Percentiles rank a stretch among this genome's conserved stretches.
These are phyloP conservation scores for Tetheella fluctuosa DNA, from an alignment of 2,888 invertebrate genomes.

Conservation along the genomic window DNA sequence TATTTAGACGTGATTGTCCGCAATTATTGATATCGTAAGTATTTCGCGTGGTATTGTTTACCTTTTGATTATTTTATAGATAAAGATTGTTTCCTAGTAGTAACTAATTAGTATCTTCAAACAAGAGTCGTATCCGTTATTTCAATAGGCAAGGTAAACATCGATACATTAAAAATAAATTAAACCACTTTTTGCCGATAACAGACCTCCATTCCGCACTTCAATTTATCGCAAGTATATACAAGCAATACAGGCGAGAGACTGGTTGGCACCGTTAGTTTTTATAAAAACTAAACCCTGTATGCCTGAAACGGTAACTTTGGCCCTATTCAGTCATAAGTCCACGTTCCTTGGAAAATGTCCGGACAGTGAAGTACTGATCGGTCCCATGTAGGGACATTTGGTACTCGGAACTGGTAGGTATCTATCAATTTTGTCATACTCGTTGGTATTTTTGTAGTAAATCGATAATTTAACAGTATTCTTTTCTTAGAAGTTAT, in stretches of 20 bases:
- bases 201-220: slow-evolving; percentile 34
- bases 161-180: slow-evolving; percentile 23
- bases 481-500: slow-evolving; percentile 2
- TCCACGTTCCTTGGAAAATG: slow-evolving; percentile 24
- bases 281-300: slow-evolving; percentile 44
- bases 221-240: slow-evolving; percentile 44
- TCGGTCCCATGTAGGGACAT: not conserved
- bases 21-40: too few species aligned
- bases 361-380: not conserved
- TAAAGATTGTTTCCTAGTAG: not conserved
- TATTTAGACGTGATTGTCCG: too few species aligned
- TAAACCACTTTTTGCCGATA: slow-evolving; percentile 39
- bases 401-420: not conserved
- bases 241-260: slow-evolving; percentile 20
- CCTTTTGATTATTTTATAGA: not conserved
- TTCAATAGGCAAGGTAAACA: slow-evolving; percentile 19
- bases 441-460: not conserved
- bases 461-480: not conserved
- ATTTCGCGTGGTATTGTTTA: too few species aligned
- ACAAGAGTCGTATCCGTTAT: slow-evolving; percentile 35
- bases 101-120: slow-evolving; percentile 12
- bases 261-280: slow-evolving; percentile 42
- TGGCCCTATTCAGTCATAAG: slow-evolving; percentile 40
- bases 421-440: slow-evolving; percentile 10
- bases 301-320: slow-evolving; percentile 43